phyloP scores from a whole-genome alignment of 2,888 invertebrate species.

The Drosophila kokeensis region DNA sequence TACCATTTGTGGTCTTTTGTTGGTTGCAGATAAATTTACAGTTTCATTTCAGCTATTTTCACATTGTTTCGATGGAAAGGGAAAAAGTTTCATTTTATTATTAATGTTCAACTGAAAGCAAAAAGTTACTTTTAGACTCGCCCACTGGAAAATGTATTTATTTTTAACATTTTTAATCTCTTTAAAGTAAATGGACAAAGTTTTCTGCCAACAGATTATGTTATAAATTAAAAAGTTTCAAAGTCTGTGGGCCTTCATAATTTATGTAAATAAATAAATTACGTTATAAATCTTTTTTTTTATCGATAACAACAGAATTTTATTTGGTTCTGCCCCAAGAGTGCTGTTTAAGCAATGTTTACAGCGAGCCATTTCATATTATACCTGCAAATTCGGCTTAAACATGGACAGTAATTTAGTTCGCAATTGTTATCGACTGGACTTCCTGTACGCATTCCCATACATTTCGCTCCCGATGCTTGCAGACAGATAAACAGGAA shows the following conservation, averaged over 20 bases:
- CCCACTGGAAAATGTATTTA: neutral
- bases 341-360: neutral
- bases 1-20: neutral
- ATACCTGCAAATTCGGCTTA: neutral
- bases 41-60: neutral
- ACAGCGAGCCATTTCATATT: constrained; percentile 2
- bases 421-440: constrained; percentile 32
- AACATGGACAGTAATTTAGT: constrained; percentile 27
- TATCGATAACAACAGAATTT: neutral
- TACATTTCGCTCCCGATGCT: constrained; percentile 5
- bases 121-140: neutral
- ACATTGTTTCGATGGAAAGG: neutral
- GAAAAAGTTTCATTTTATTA: neutral
- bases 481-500: constrained; percentile 29
- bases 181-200: constrained; percentile 1
- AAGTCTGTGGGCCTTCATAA: neutral
- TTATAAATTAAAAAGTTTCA: neutral
- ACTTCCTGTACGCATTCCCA: constrained; percentile 38
- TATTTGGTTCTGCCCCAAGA: neutral
- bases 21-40: no score
- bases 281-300: neutral
- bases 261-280: neutral
- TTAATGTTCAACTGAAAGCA: neutral
- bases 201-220: constrained; percentile 1
- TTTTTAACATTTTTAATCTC: neutral